Base-by-base conservation (phyloP, 2,888 invertebrate species). In the Baccha elongata region DNA sequence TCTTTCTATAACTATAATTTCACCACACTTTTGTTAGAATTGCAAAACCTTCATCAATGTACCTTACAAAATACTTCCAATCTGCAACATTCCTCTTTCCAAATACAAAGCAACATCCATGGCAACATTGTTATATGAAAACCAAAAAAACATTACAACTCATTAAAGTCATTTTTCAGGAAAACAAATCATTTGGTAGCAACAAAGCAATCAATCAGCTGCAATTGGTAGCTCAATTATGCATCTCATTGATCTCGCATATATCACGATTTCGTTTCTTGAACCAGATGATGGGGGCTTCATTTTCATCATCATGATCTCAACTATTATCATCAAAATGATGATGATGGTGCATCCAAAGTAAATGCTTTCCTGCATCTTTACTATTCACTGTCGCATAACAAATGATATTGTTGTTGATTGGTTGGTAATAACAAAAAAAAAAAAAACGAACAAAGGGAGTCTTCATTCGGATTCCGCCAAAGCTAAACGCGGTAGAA, bases 151-250 rank as follows among this genome's bases (percentile, higher is more conserved):
- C 62, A 62, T 72, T 62, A 26, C 71, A 62, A 83, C 78, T 83
- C 78, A 78, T 83, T 78, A 73, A 78, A 73, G 68, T 19, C 50
- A 48, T 72, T 68, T 71, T 69, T 55, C 55, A 64, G 55, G 64
- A 68, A 83, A 73, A 83, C 78, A 83, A 78, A 83, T 83, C 83
- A 78, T 68, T 83, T 83, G 83, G 83, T 73, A 83, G 83, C 83
- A 64, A 68, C 86, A 87, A 88, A 88, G 85, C 89, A 89, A 89
- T 89, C 89, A 89, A 89, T 89, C 89, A 89, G 86, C 89, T 86
- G 87, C 88, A 88, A 89, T 89, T 89, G 89, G 87, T 87, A 89
- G 89, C 89, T 89, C 89, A 89, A 89, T 89, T 89, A 89, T 89
- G 88, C 89, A 88, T 87, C 88, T 88, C 86, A 85, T 86, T 86